Percentiles rank a stretch among this genome's conserved stretches.
Conservation (phyloP, 2,888 invertebrate species). For the Piscicola geometra region DNA sequence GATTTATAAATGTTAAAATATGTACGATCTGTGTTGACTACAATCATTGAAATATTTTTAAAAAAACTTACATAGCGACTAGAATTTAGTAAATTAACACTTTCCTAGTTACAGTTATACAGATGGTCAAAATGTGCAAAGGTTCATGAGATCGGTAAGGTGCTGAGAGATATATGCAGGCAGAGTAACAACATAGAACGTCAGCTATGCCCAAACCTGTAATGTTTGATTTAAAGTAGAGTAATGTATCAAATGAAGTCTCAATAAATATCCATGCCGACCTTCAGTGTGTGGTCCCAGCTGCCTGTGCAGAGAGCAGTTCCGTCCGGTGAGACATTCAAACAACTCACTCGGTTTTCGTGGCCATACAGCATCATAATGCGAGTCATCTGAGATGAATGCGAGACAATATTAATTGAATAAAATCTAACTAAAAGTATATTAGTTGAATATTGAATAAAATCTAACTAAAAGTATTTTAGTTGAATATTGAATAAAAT, state of each 20-base stretch:
- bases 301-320: slow-evolving; percentile 93
- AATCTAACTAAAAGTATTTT: no score
- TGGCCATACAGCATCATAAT: slow-evolving; percentile 87
- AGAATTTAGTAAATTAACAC: no score
- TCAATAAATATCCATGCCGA: slow-evolving; percentile 56
- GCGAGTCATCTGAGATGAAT: slow-evolving; percentile 57
- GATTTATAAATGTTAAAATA: no score
- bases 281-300: slow-evolving; percentile 87
- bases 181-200: neutral
- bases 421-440: no score
- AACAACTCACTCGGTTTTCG: slow-evolving; percentile 80
- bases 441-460: no score
- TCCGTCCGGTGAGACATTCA: slow-evolving; percentile 88
- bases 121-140: no score
- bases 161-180: neutral
- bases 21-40: no score
- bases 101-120: no score
- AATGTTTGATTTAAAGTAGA: neutral
- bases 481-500: neutral
- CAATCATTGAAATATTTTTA: no score
- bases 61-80: no score
- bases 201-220: neutral
- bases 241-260: neutral
- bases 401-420: neutral
- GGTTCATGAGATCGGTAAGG: neutral